phyloP scores from a whole-genome alignment of 2,888 invertebrate genomes.

The Rhaphigaster nebulosa region DNA sequence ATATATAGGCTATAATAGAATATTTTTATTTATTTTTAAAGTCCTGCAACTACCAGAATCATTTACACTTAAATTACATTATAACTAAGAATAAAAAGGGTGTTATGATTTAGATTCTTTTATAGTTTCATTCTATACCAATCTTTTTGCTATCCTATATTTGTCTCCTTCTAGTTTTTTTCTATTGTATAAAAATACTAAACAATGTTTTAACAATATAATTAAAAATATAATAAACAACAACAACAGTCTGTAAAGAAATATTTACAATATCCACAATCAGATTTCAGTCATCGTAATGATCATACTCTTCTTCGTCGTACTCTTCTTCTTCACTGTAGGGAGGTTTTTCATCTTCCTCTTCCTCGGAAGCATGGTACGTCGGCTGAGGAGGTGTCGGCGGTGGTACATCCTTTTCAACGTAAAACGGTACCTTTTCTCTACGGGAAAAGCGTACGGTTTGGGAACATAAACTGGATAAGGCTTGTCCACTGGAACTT shows the following conservation, averaged over 20 bases:
- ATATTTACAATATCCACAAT: background rate
- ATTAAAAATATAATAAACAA: background rate
- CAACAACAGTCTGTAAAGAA: background rate
- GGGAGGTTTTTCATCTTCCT: background rate
- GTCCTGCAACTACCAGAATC: background rate
- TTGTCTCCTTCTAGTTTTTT: background rate
- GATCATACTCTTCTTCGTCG: conserved; percentile 1
- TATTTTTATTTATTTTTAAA: no score
- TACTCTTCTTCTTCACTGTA: background rate
- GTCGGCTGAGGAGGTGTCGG: background rate
- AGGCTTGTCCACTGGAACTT: conserved; percentile 61
- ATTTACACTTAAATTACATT: background rate
- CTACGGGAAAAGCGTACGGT: conserved; percentile 61
- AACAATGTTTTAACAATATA: background rate
- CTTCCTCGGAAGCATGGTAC: conserved; percentile 15
- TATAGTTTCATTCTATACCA: no score
- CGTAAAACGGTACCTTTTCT: conserved; percentile 60
- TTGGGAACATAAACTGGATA: conserved; percentile 62
- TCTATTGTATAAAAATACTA: background rate
- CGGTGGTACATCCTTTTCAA: conserved; percentile 58
- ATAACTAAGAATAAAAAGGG: background rate
- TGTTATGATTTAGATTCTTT: background rate
- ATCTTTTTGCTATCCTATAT: background rate
- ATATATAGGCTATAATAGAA: no score
- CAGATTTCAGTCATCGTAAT: background rate